These are phyloP conservation scores for Micoletzkya japonica DNA, from an alignment of 2,888 invertebrate genomes.

Conservation along the genomic window DNA sequence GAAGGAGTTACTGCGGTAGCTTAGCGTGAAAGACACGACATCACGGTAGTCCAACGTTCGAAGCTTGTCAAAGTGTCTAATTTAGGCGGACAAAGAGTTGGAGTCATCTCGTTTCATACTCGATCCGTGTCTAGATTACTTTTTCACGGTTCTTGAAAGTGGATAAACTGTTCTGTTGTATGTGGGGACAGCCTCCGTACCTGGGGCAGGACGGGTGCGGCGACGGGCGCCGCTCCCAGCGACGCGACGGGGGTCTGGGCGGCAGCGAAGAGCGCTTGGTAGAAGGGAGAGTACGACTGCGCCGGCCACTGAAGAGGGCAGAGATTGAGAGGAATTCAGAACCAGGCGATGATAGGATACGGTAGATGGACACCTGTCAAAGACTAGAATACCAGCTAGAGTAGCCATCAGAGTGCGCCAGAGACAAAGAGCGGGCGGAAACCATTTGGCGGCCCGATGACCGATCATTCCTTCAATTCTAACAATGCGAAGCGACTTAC, in stretches of 20 bases:
- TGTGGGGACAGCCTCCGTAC: not conserved
- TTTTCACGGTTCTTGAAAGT: not conserved
- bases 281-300: constrained; percentile 44
- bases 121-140: not conserved
- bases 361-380: not conserved
- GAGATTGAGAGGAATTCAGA: not conserved
- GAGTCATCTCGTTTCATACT: not conserved
- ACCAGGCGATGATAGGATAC: not conserved
- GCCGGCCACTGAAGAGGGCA: constrained; percentile 37
- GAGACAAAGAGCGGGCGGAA: too few relatives aligned
- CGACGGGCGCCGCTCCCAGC: constrained; percentile 19
- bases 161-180: not conserved
- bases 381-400: not conserved
- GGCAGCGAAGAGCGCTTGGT: constrained; percentile 37
- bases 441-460: not conserved
- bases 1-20: not conserved
- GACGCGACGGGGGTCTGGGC: constrained; percentile 31
- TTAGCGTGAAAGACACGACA: not conserved
- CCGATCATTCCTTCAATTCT: not conserved
- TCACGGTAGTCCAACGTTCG: not conserved
- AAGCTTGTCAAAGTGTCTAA: too few relatives aligned
- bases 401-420: not conserved
- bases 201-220: constrained; percentile 28
- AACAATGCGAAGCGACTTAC: constrained; percentile 1
- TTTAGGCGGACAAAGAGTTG: too few relatives aligned